A percentile compares a stretch with the other conserved stretches of the same genome.
Conservation (phyloP, 2,797 vertebrate genomes). For the Nannoperca australis region DNA sequence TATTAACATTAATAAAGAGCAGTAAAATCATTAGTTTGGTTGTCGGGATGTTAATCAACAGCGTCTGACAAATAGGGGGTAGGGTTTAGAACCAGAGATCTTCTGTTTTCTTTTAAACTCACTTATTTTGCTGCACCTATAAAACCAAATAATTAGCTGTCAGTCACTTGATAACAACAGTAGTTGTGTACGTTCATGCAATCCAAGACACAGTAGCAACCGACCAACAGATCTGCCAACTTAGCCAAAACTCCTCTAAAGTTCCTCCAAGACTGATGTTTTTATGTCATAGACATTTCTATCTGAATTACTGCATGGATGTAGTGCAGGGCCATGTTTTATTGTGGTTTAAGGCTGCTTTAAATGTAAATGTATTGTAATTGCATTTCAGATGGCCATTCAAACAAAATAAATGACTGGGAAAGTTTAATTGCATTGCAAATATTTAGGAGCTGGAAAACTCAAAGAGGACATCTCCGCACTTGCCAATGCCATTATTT, state of each 20-base stretch:
- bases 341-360: not conserved
- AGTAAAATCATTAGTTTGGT: slow-evolving; percentile 2
- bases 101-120: not conserved
- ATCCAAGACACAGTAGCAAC: not conserved
- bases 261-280: not conserved
- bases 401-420: not conserved
- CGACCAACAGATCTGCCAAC: not conserved
- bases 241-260: not conserved
- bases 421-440: not conserved
- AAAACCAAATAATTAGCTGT: slow-evolving; percentile 18
- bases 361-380: too few species aligned
- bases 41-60: not conserved
- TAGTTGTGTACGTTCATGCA: not conserved
- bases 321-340: not conserved
- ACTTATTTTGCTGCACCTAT: not conserved
- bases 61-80: not conserved
- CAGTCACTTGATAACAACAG: slow-evolving; percentile 4
- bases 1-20: slow-evolving; percentile 3
- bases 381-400: not conserved
- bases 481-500: too few species aligned
- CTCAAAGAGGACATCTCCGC: not conserved
- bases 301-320: not conserved
- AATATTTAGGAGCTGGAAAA: not conserved
- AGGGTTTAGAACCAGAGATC: not conserved
- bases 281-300: slow-evolving; percentile 3